These are phyloP conservation scores for Caenorhabditis sp. DNA, from an alignment of 2,888 invertebrate species.

Conservation along the genomic window DNA sequence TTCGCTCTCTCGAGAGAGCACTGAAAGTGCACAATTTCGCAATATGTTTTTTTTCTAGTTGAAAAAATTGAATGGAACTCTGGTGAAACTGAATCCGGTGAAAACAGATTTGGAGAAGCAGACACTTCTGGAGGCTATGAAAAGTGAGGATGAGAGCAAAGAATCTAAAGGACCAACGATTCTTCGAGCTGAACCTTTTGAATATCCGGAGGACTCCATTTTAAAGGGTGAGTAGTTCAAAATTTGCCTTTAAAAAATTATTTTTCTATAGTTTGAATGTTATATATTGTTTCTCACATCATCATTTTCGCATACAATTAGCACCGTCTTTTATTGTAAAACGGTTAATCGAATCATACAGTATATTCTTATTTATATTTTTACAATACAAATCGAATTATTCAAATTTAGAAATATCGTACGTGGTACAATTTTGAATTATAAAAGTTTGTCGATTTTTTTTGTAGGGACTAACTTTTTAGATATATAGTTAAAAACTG, in stretches of 20 bases:
- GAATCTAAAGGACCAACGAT: too few relatives aligned
- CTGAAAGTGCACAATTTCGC: neutral
- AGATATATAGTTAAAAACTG: too few relatives aligned
- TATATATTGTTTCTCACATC: neutral
- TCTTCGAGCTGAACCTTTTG: slow-evolving; percentile 14
- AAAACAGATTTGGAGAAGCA: slow-evolving; percentile 35
- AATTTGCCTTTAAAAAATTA: too few relatives aligned
- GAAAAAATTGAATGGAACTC: slow-evolving; percentile 18
- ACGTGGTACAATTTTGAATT: too few relatives aligned
- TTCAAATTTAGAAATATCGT: too few relatives aligned
- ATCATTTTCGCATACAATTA: too few relatives aligned
- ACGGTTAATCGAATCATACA: too few relatives aligned
- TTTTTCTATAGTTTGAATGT: neutral
- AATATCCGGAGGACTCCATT: slow-evolving; percentile 32
- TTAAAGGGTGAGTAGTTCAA: slow-evolving; percentile 24
- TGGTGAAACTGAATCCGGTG: slow-evolving; percentile 29
- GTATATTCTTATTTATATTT: too few relatives aligned
- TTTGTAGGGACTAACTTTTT: too few relatives aligned
- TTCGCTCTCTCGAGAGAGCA: neutral
- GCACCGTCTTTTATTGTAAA: too few relatives aligned
- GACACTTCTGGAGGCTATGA: neutral
- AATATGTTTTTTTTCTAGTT: slow-evolving; percentile 5
- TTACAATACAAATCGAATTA: too few relatives aligned
- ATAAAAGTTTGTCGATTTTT: too few relatives aligned
- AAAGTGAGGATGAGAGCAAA: neutral